Evolutionary conservation across 2,113 vertebrate genomes (phyloP), one percentile per base, ranked within the genome.

Genomic region (Gallinago media): DNA sequence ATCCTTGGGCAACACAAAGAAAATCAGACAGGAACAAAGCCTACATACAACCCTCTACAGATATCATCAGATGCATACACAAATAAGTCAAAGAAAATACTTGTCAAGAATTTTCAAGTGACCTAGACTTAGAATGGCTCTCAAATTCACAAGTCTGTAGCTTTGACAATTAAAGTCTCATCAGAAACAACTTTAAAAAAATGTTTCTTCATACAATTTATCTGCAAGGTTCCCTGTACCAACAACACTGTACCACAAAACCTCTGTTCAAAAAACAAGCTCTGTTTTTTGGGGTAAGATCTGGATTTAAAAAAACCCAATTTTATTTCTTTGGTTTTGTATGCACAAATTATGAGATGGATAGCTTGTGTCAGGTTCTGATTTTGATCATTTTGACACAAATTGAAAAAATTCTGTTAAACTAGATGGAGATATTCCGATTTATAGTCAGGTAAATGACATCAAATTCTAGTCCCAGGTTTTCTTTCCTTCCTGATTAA

Each of bases 401-500:
- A 97, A 95, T 95, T 75, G 44, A 74, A 93, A 93, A 96, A 95
- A 94, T 88, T 88, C 61, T 93, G 85, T 89, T 96, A 89, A 94
- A 95, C 77, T 82, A 78, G 92, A 92, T 86, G 21, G 65, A 97
- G 91, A 84, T 88, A 89, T 52, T 93, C 71, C 5, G 0, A 91
- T 89, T 95, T 93, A 91, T 63, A 93, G 66, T 75, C 94, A 95
- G 65, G 91, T 94, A 96, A 96, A 96, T 78, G 61, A 94, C 52
- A 96, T 96, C 52, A 94, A 91, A 91, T 72, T 93, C 83, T 92
- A 71, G 25, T 84, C 66, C 61, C 68, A 91, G 49, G n/a, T 85
- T 96, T 93, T 81, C 92, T 92, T 97, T 95, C 95, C 95, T 96
- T 96, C 92, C 88, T 96, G 94, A 96, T 96, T 95, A 89, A 91